These are phyloP conservation scores for Pelodiscus sinensis DNA, from an alignment of 2,113 vertebrate species.

Conservation along the genomic window DNA sequence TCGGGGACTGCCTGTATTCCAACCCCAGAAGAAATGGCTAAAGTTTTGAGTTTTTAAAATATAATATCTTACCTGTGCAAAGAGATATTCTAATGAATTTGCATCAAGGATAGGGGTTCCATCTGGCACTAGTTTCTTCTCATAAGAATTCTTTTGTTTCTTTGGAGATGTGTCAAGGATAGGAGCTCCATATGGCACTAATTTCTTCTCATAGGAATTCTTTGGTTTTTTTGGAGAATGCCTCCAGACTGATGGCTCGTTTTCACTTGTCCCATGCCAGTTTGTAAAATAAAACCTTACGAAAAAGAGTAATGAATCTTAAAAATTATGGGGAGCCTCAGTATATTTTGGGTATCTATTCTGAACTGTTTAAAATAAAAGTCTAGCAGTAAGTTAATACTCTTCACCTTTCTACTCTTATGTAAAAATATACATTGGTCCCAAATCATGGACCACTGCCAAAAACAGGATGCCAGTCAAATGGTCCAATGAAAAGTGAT, in stretches of 20 bases:
- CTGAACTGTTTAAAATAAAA: neutral
- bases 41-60: neutral
- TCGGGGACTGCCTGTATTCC: too few relatives aligned
- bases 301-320: neutral
- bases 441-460: neutral
- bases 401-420: accelerated
- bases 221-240: slow-evolving; percentile 89
- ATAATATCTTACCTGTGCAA: slow-evolving; percentile 86
- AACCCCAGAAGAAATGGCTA: neutral
- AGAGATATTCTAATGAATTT: slow-evolving; percentile 91
- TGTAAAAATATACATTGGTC: accelerated
- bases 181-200: slow-evolving; percentile 83
- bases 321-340: neutral
- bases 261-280: slow-evolving; percentile 95
- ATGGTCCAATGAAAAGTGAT: neutral
- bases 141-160: slow-evolving; percentile 82
- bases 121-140: slow-evolving; percentile 82
- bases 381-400: neutral
- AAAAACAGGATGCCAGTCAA: neutral
- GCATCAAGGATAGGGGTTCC: slow-evolving; percentile 91
- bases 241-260: slow-evolving; percentile 90
- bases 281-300: slow-evolving; percentile 95
- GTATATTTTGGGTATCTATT: accelerated
- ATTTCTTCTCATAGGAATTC: slow-evolving; percentile 79
- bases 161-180: slow-evolving; percentile 87